A percentile compares a stretch with the other conserved stretches of the same genome.
Conservation (phyloP, 2,888 invertebrate genomes). For the Sialis fuliginosa region DNA sequence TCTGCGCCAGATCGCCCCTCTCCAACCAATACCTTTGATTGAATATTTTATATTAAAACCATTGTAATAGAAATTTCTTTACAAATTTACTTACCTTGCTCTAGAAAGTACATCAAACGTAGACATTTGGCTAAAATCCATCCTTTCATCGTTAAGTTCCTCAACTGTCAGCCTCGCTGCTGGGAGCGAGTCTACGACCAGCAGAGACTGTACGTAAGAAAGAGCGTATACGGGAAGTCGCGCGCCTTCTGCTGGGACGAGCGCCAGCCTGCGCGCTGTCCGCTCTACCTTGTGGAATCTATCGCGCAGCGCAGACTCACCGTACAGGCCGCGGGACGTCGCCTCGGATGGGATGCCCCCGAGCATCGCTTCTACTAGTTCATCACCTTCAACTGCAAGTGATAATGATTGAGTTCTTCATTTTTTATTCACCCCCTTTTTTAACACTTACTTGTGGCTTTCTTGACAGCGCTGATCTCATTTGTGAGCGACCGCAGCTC, state of each 20-base stretch:
- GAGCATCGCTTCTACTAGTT: constrained; percentile 60
- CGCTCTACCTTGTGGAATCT: constrained; percentile 68
- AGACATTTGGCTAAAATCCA: constrained; percentile 55
- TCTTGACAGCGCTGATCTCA: constrained; percentile 55
- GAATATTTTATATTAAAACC: not conserved
- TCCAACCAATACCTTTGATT: constrained; percentile 63
- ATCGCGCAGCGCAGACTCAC: constrained; percentile 71
- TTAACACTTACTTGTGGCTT: constrained; percentile 46
- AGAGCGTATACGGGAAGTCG: constrained; percentile 63
- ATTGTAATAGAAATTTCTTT: not conserved
- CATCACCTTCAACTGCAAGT: constrained; percentile 47
- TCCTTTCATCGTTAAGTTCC: constrained; percentile 53
- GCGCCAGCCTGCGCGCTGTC: constrained; percentile 65
- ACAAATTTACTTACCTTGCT: constrained; percentile 44
- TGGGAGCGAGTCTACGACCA: constrained; percentile 42
- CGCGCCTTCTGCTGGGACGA: constrained; percentile 82
- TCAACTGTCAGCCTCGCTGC: constrained; percentile 49
- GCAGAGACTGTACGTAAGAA: constrained; percentile 77
- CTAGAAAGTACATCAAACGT: constrained; percentile 81
- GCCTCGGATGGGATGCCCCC: constrained; percentile 63
- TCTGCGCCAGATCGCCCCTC: constrained; percentile 69
- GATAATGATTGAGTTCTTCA: not conserved
- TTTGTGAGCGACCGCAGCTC: constrained; percentile 40
- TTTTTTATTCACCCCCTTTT: not conserved
- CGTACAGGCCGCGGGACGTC: constrained; percentile 64